Evolutionary conservation across 1,140 invertebrate genomes (phyloP), one percentile per base, ranked within the genome.

Genomic region (Melipona quadrifasciata): DNA sequence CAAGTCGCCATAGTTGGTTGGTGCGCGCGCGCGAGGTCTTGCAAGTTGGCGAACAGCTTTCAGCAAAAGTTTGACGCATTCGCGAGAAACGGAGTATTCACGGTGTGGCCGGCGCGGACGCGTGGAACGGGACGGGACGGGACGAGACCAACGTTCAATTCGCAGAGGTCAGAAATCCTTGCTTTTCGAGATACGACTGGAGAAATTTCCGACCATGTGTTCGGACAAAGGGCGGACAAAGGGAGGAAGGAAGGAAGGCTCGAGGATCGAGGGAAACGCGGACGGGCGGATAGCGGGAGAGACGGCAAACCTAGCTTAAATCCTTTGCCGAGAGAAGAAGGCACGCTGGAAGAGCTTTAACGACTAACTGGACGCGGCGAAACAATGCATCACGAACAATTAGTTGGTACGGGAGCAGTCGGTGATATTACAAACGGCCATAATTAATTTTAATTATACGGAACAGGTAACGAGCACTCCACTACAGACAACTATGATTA

Each of bases 391-490:
- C 57, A 73, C 79, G 74, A 87, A 87, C 76, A 90, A 89, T 89
- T 90, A 90, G 82, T 89, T 87, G 73, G 83, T 68, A 61, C 80
- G 67, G n/a, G 55, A 55, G 70, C 70, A 71, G 80, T 82, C 82
- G 82, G 80, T 67, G 64, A 55, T 82, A 77, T 84, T 84, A 85
- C 87, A 75, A 87, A 87, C 85, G 80, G 80, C 70, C 64, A 87
- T 90, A 87, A 90, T 90, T 89, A 90, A 90, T 90, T 89, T 90
- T 87, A 90, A 90, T 90, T 90, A 89, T 77, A 71, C 73, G 88
- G 87, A 75, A 78, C 88, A 83, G 72, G 83, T 90, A 90, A 85
- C 80, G 89, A 87, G 79, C 86, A 87, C 80, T 88, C 67, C 74
- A 73, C 57, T 77, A 80, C 80, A 85, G 81, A 81, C 82, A 77